Evolutionary conservation across 2,888 invertebrate genomes (phyloP), one percentile per base, ranked within the genome.

Genomic region (Anthophora plumipes): DNA sequence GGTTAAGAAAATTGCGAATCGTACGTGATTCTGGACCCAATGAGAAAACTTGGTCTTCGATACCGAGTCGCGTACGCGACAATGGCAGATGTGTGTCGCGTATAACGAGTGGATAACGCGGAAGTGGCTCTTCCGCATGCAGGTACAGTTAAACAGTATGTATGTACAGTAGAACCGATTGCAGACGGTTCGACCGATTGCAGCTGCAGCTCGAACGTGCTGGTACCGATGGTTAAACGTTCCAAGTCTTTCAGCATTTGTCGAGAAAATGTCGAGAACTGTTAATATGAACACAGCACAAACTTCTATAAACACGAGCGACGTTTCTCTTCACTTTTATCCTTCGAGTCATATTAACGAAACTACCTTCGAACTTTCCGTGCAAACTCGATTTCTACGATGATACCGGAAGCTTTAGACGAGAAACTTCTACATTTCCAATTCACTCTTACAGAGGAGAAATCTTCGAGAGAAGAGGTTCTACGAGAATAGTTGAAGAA

Each of bases 111-210:
- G 76, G 81, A 87, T 86, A 87, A 90, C 88, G 87, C 90, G 89
- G 89, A 90, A 90, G 86, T 85, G 75, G 64, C 81, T 89, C 85
- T 88, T 89, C 85, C 88, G 86, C 82, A 81, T 89, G 84, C 75
- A 90, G 85, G 83, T 90, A 90, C 90, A 89, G 90, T 90, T 90
- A 90, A 87, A 87, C 78, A 63, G 84, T 83, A 72, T 39, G 84
- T 83, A 72, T 39, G 64, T 67, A 50, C 50, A 50, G 31, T 41
- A 60, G 75, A 22, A 55, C 59, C 83, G 83, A 84, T 78, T 63
- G 72, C 82, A 75, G 60, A n/a, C 80, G 66, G 78, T 72, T 72
- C 84, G 74, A 67, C 54, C 78, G 83, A 83, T 83, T 60, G 70
- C 78, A 82, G 80, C 82, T 77, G 80, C 59, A 57, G 68, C 63